These are phyloP conservation scores for Ornithoptera alexandrae DNA, from an alignment of 2,888 invertebrate species.

Conservation along the genomic window DNA sequence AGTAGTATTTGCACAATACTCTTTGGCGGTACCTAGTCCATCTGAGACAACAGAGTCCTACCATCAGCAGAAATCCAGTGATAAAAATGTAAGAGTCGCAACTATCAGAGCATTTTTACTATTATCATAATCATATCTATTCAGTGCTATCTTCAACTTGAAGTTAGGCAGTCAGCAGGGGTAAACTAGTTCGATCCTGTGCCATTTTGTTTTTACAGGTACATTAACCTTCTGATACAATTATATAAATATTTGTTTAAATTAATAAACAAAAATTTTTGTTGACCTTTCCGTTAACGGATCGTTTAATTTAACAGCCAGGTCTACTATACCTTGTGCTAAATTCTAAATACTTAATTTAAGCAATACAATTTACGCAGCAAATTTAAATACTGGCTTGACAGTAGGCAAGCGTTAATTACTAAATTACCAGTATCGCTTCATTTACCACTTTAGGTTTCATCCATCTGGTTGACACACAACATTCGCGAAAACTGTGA, in stretches of 20 bases:
- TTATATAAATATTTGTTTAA: not conserved
- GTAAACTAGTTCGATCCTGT: no score
- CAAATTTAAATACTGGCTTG: constrained; percentile 51
- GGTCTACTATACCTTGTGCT: constrained; percentile 41
- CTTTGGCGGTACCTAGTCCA: no score
- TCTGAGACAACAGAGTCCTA: no score
- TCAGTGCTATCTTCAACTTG: no score
- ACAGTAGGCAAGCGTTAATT: constrained; percentile 42
- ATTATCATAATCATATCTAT: no score
- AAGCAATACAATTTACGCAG: constrained; percentile 29
- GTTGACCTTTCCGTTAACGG: not conserved
- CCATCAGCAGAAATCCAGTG: no score
- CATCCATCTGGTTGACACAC: not conserved
- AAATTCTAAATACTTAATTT: constrained; percentile 51
- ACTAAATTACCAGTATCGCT: constrained; percentile 11
- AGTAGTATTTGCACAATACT: no score
- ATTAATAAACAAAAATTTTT: not conserved
- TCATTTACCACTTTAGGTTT: not conserved
- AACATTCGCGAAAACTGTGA: not conserved
- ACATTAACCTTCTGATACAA: not conserved
- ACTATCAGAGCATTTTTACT: no score
- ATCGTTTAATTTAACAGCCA: constrained; percentile 12
- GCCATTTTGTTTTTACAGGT: no score
- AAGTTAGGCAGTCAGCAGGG: no score
- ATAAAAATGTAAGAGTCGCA: no score